Base-by-base conservation (phyloP, 2,797 vertebrate species). In the Paguma larvata region DNA sequence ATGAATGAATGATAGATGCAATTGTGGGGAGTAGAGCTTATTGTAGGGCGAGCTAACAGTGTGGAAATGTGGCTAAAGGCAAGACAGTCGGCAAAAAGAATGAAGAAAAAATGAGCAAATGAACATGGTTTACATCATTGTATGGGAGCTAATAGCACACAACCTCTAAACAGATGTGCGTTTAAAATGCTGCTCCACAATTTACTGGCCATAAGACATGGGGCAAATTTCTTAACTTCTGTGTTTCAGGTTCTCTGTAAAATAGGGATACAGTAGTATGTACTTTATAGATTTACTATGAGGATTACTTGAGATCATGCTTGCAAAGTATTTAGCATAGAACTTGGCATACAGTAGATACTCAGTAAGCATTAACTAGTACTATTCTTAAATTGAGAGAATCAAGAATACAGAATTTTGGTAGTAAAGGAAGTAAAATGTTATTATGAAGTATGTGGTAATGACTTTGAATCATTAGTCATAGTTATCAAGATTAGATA, bases 321-420 rank as follows among this genome's bases (percentile, higher is more conserved):
- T 53, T 89, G 13, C 78, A 89, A 89, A 86, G 70, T 48, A 75
- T 59, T 85, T 96, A 75, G 53, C 77, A 79, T 86, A 83, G 83
- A 94, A n/a, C 27, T 38, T 77, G 19, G 38, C 34, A 91, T 85
- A 34, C 34, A 59, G 34, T 84, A 85, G n/a, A 38, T 93, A 11
- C 13, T 93, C 16, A 80, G 12, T 79, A 67, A 75, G 14, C 56
- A 23, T 56, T 56, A 23, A 23, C 56, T 56, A 56, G 56, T 56
- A 21, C 56, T 30, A 59, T 84, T 70, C 32, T 79, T 93, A 78
- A 89, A 67, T 65, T 80, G 32, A 77, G 27, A 83, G 32, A 72
- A 77, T 89, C 18, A 53, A 75, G 44, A 91, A 86, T 25, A 65
- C 27, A 86, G 38, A 88, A 84, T 62, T 85, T 86, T 88, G 19